Evolutionary conservation across 2,113 vertebrate species (phyloP), one percentile per base, ranked within the genome.

Genomic region (Phyllostomus hastatus): DNA sequence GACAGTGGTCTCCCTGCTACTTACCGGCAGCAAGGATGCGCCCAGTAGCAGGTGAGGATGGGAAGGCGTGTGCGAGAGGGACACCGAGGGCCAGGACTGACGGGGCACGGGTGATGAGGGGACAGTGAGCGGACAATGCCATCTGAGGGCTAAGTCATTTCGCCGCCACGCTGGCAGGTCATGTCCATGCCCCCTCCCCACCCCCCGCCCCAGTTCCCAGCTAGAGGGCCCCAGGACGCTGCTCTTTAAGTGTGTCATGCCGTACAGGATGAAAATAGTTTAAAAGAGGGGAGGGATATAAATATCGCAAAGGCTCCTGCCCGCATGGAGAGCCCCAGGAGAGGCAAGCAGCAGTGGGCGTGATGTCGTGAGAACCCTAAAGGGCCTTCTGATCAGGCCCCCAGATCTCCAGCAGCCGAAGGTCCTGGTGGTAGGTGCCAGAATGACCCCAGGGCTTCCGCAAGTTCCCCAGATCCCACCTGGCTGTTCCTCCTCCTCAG

Each of bases 241-340:
- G 83, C 73, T 52, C 82, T 86, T 94, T 82, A 97, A 98, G 73
- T 98, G 80, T 97, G 98, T 97, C 97, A 95, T 80, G 86, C 82
- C 73, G 31, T 15, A 43, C 95, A 97, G 70, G 96, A 97, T 69
- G 96, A 86, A 98, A 98, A 97, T 46, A 96, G 95, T 97, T 95
- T 41, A 67, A 97, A 97, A 97, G 88, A 95, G 46, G 91, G 94
- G 14, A n/a, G 57, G 10, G 59, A 54, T 90, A 98, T 79, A 96
- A 96, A 88, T 96, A 97, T 84, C 96, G 31, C 91, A 76, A 95
- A 95, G 14, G 48, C n/a, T 92, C 91, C 89, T 80, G 96, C 95
- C 91, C 96, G 38, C 14, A 5, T 6, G 0, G 90, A 92, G n/a
- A 89, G 75, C 87, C 26, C 90, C 0, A 3, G 67, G 33, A 88